Evolutionary conservation across 2,113 vertebrate genomes (phyloP), one percentile per base, ranked within the genome.

Genomic region (Cyprinus carpio): DNA sequence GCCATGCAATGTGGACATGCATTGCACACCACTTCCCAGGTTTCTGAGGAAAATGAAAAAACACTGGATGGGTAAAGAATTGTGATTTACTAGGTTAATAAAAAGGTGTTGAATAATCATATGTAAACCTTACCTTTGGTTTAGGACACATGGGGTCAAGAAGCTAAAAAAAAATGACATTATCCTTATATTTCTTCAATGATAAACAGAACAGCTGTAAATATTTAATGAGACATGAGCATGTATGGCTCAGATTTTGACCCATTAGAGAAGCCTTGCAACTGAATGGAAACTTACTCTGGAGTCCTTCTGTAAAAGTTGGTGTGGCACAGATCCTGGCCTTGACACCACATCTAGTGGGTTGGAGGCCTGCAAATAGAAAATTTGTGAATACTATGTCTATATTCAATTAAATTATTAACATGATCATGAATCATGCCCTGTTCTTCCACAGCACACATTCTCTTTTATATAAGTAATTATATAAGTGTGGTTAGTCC

Each of bases 1-100:
- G 96, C 98, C 97, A 99, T 75, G 97, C 96, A 2, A 98, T 98
- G 85, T 95, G 93, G 69, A 97, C 97, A 0, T 99, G 98, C 94
- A 96, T 94, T 0, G 96, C 94, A 0, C 95, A 95, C 96, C 96
- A 97, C 85, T 95, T 96, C 10, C 96, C 94, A 65, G 91, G 95
- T 92, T 95, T 97, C 97, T 98, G 91, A 8, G 31, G 64, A 27
- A 40, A 40, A 7, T 23, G 46, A 15, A 5, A 12, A 64, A 90
- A 67, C 1, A 25, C 13, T 7, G 27, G 16, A 65, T 11, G 12
- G 12, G 23, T 49, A 25, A 15, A 74, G 6, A 3, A 6, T 62
- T 64, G 16, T 34, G 34, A 54, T 0, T 75, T 65, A 12, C 40
- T 76, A 25, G n/a, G 11, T 43, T 37, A 29, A 34, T 71, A 8